Evolutionary conservation across 2,888 invertebrate species (phyloP), one percentile per base, ranked within the genome.

Genomic region (Melipona bicolor): DNA sequence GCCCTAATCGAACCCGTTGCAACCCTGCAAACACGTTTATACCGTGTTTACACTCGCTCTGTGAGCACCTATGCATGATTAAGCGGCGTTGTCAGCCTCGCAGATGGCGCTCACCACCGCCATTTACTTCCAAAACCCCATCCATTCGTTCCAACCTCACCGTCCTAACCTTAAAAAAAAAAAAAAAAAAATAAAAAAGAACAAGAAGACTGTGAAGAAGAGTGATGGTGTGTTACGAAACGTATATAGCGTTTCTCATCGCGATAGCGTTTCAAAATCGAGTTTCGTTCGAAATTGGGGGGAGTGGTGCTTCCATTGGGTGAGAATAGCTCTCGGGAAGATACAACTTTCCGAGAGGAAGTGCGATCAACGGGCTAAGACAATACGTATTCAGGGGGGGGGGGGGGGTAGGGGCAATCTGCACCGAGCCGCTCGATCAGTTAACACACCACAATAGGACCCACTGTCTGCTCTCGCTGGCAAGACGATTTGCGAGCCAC

Each of bases 21-120:
- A 52, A 50, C 74, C 52, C 36, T 36, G 67, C 50, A 84, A 84
- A 84, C 79, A 69, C 68, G 84, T 84, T 84, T 84, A 79, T 36
- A 11, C 54, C 43, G 54, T 84, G 83, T 84, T 84, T 77, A 71
- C 83, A 73, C 78, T 36, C 32, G 52, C 3, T 5, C 65, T 43
- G 24, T 65, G 73, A 56, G 72, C 78, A 56, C 56, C 67, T 62
- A 67, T 68, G 54, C 72, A 27, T 61, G 77, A 73, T 83, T 77
- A 77, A 79, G 50, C 24, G 19, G n/a, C 59, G 36, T 24, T 24
- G 6, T 6, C 15, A 9, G 54, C 9, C 9, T 5, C 54, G 9
- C 54, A 54, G 32, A 54, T 52, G 54, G 32, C 32, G 54, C 17
- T 3, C 13, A 1, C 27, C 49, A 68, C n/a, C 11, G 17, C 19